These are phyloP conservation scores for Alsophila aescularia DNA, from an alignment of 2,888 invertebrate genomes.

Conservation along the genomic window DNA sequence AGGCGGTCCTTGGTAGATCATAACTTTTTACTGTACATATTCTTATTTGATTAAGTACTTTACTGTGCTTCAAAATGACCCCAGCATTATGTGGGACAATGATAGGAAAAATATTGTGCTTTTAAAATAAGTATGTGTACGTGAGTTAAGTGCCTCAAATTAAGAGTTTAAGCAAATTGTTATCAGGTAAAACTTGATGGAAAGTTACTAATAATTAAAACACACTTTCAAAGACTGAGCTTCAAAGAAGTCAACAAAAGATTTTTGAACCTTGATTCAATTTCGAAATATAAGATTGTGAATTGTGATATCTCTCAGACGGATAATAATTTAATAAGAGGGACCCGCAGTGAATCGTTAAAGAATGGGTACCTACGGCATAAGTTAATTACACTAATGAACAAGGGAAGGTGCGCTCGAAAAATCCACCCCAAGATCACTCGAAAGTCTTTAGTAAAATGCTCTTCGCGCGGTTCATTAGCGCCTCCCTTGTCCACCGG, in stretches of 20 bases:
- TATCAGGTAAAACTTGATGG: not conserved
- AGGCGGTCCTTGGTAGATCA: too few relatives aligned
- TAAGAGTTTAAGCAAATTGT: too few relatives aligned
- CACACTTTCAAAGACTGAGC: not conserved
- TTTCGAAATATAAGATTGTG: slow-evolving; percentile 27
- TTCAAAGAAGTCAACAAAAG: slow-evolving; percentile 6
- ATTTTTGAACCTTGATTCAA: slow-evolving; percentile 3
- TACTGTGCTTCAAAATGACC: too few relatives aligned
- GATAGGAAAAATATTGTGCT: too few relatives aligned
- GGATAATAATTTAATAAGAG: slow-evolving; percentile 66
- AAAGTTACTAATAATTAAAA: not conserved
- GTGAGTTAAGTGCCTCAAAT: too few relatives aligned
- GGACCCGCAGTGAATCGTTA: slow-evolving; percentile 69
- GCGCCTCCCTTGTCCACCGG: slow-evolving; percentile 61
- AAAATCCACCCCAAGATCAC: slow-evolving; percentile 81
- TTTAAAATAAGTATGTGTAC: too few relatives aligned
- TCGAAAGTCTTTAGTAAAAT: slow-evolving; percentile 81
- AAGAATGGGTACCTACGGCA: slow-evolving; percentile 67
- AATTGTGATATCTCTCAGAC: slow-evolving; percentile 35
- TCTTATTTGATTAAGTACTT: too few relatives aligned
- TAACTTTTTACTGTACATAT: too few relatives aligned
- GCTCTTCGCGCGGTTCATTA: slow-evolving; percentile 82
- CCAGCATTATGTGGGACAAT: too few relatives aligned
- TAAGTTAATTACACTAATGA: slow-evolving; percentile 84
- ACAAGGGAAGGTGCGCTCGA: slow-evolving; percentile 81